Evolutionary conservation across 64 coral and sea anemone species (phyloP), one percentile per base, ranked within the genome.

Genomic region (Platygyra sinensis): DNA sequence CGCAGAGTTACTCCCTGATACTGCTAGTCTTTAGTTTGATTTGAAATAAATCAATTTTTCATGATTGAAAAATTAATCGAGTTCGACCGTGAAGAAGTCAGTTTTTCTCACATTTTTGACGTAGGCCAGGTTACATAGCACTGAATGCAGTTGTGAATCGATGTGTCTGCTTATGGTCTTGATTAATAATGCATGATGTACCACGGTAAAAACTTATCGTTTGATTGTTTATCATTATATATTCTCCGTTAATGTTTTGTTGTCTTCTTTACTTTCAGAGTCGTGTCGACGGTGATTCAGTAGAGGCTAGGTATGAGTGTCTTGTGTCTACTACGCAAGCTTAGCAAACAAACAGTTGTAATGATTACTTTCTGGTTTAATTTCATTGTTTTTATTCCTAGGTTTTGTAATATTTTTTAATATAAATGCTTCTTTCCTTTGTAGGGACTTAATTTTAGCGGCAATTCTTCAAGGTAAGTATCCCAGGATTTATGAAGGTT

Each of bases 381-480:
- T 69, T 25, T 24, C 11, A 27, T 24, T 24, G 3, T 11, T 69
- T 27, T 69, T 25, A 27, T 25, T 0, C 63, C 24, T 0, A 8
- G 63, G 20, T 62, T 24, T 69, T n/a, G n/a, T 69, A 28, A 0
- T 25, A 11, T 57, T 15, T 15, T 57, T 12, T 57, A 15, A 57
- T 27, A 6, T 27, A 25, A 27, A 11, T 6, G n/a, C 32, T 24
- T 67, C 15, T 75, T 15, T 29, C 9, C 52, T 63, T 80, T 22
- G 10, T 59, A 92, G 90, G 60, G 90, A 92, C 60, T 72, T 92
- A 25, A 92, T 92, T 14, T 51, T 92, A 15, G 90, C 90, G 2
- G 83, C 90, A 57, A 92, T 92, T 60, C 63, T 92, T 20, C 90
- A 92, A 87, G 90, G 90, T 92, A 11, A 71, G 90, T 65, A 11